These are phyloP conservation scores for Somateria mollissima DNA, from an alignment of 2,797 vertebrate genomes.

Conservation along the genomic window DNA sequence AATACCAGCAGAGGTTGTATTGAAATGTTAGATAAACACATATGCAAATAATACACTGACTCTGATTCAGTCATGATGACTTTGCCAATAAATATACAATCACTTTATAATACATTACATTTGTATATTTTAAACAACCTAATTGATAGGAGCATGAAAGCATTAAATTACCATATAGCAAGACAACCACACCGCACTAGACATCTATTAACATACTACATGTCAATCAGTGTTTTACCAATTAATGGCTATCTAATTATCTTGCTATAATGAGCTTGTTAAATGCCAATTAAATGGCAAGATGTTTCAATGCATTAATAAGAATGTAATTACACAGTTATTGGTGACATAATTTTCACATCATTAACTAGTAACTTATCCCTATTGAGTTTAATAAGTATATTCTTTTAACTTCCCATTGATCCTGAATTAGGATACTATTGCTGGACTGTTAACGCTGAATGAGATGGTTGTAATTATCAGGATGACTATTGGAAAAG, in stretches of 20 bases:
- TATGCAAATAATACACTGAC: slow-evolving; percentile 48
- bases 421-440: slow-evolving; percentile 67
- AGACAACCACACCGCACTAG: slow-evolving; percentile 62
- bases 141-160: slow-evolving; percentile 71
- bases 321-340: slow-evolving; percentile 79
- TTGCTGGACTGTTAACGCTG: slow-evolving; percentile 25
- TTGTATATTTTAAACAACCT: slow-evolving; percentile 67
- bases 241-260: slow-evolving; percentile 82
- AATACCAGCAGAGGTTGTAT: slow-evolving; percentile 49
- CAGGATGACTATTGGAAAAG: slow-evolving; percentile 42
- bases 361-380: slow-evolving; percentile 76
- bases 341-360: slow-evolving; percentile 78
- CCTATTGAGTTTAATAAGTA: slow-evolving; percentile 73
- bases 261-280: slow-evolving; percentile 77
- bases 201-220: slow-evolving; percentile 73
- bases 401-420: slow-evolving; percentile 73
- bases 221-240: slow-evolving; percentile 79
- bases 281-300: slow-evolving; percentile 80
- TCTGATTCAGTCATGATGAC: slow-evolving; percentile 20
- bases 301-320: slow-evolving; percentile 80
- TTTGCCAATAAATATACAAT: slow-evolving; percentile 71
- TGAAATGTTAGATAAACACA: slow-evolving; percentile 20
- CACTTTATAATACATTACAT: slow-evolving; percentile 64
- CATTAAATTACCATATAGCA: slow-evolving; percentile 74
- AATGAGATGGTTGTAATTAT: slow-evolving; percentile 52